phyloP scores from a whole-genome alignment of 2,888 invertebrate species.

The Julus scanicus region DNA sequence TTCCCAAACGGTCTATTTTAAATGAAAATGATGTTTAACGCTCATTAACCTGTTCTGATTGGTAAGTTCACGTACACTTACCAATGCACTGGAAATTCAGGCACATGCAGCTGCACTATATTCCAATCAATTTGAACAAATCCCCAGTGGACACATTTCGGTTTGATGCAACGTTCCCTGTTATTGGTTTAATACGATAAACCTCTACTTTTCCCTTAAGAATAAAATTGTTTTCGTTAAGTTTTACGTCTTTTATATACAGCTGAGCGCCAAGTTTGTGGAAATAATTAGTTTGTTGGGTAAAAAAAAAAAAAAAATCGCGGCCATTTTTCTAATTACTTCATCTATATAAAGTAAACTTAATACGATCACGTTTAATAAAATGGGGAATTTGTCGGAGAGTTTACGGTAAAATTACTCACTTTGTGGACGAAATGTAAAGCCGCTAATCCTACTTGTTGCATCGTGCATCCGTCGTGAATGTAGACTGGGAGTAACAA shows the following conservation, averaged over 20 bases:
- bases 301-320: background rate
- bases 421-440: conserved; percentile 15
- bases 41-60: conserved; percentile 20
- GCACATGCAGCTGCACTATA: background rate
- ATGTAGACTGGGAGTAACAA: background rate
- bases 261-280: background rate
- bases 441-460: conserved; percentile 37
- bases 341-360: background rate
- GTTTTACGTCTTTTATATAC: conserved; percentile 8
- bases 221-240: conserved; percentile 23
- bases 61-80: background rate
- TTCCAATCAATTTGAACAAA: background rate
- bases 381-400: background rate
- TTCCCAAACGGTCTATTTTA: background rate
- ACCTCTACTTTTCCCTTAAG: background rate
- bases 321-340: conserved; percentile 24
- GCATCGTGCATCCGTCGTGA: background rate
- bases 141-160: background rate
- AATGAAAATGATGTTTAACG: background rate
- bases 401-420: conserved; percentile 21
- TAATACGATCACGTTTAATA: conserved; percentile 1
- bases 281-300: background rate
- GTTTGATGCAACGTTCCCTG: conserved; percentile 9
- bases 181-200: conserved; percentile 21
- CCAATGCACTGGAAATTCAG: background rate